A percentile compares a stretch with the other conserved stretches of the same genome.
Conservation (phyloP, 2,888 invertebrate species). For the Scaptomyza polygonia region DNA sequence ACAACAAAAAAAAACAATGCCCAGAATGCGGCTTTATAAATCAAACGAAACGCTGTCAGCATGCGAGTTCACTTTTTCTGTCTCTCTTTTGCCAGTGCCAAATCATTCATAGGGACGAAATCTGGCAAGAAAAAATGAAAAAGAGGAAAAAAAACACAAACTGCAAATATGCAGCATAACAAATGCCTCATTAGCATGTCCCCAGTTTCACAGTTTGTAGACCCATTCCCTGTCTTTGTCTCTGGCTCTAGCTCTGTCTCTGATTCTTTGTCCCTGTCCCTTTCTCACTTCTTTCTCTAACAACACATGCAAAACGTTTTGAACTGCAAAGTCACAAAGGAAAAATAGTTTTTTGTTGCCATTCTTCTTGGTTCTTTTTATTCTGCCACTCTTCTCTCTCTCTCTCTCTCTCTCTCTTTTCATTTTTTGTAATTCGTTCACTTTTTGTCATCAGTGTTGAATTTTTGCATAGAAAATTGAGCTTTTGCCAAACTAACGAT, state of each 20-base stretch:
- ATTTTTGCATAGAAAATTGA: conserved; percentile 77
- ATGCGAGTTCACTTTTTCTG: conserved; percentile 18
- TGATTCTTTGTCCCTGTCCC: not conserved
- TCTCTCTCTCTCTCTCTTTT: conserved; percentile 2
- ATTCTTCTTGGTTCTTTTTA: conserved; percentile 13
- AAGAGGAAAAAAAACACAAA: conserved; percentile 11
- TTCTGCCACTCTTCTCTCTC: conserved; percentile 1
- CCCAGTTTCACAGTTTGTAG: conserved; percentile 11
- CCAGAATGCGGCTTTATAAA: conserved; percentile 63
- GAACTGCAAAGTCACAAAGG: conserved; percentile 52
- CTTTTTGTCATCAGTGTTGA: conserved; percentile 67
- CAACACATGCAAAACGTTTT: conserved; percentile 50
- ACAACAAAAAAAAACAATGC: conserved; percentile 32
- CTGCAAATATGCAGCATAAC: conserved; percentile 63
- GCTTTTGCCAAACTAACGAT: conserved; percentile 81
- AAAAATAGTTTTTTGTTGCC: conserved; percentile 53
- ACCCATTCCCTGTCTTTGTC: not conserved
- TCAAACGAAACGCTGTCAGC: conserved; percentile 52
- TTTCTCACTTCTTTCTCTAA: not conserved
- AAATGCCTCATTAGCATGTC: conserved; percentile 73
- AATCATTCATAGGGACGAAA: conserved; percentile 60
- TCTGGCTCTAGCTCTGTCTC: not conserved
- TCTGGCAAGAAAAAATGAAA: conserved; percentile 5
- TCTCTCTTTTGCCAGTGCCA: conserved; percentile 14
- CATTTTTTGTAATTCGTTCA: conserved; percentile 62